Evolutionary conservation across 2,888 invertebrate species (phyloP).

Genomic region (Malthinus seriepunctatus): DNA sequence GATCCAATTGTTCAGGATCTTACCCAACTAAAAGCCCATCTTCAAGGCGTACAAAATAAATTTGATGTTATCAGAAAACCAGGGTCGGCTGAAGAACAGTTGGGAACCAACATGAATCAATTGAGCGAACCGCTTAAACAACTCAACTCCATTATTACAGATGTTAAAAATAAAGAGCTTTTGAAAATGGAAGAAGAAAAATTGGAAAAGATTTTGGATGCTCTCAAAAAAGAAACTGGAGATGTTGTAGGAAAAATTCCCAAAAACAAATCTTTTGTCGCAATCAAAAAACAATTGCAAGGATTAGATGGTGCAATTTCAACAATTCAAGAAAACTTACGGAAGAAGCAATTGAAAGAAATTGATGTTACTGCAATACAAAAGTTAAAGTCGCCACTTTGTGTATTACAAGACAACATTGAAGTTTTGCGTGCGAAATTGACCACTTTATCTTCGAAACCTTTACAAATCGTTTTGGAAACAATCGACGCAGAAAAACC

Average conservation of each 20-base stretch:
- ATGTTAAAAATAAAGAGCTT: background rate
- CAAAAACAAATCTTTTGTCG: background rate
- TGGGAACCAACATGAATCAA: background rate
- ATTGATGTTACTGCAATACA: background rate
- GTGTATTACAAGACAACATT: background rate
- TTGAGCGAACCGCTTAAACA: background rate
- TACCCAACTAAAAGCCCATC: background rate
- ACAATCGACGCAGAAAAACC: conserved; percentile 3
- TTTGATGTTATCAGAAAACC: background rate
- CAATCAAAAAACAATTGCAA: background rate
- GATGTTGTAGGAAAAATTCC: background rate
- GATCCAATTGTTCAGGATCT: background rate
- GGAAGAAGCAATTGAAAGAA: background rate
- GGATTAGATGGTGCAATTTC: background rate
- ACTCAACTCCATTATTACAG: background rate
- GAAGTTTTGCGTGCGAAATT: conserved; percentile 2
- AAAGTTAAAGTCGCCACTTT: conserved; percentile 7
- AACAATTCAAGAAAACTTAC: conserved; percentile 2
- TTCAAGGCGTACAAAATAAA: background rate
- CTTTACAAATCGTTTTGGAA: background rate
- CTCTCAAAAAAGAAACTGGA: background rate
- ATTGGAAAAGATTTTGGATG: background rate
- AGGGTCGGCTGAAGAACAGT: background rate
- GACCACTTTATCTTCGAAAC: background rate
- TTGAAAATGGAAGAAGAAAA: background rate